phyloP scores from a whole-genome alignment of 2,797 vertebrate species.

The Syndactyla subalaris region DNA sequence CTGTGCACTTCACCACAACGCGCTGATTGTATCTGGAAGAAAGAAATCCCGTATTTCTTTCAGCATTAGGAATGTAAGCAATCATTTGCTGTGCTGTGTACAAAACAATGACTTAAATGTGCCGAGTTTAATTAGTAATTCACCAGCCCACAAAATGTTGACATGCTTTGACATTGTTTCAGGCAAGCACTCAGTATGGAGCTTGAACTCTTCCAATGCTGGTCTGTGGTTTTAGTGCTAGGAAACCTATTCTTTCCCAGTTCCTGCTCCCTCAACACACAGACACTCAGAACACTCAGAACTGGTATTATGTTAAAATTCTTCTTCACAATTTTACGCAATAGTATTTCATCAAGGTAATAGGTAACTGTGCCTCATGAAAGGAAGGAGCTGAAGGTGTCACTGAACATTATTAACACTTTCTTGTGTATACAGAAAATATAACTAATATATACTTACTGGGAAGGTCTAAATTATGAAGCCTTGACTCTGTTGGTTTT shows the following conservation, averaged over 20 bases:
- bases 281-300: background rate
- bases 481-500: background rate
- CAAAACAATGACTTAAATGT: background rate
- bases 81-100: background rate
- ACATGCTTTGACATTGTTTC: background rate
- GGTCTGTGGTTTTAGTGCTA: background rate
- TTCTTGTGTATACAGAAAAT: background rate
- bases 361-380: background rate
- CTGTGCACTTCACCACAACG: background rate
- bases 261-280: background rate
- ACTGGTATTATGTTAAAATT: background rate
- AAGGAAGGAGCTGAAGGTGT: background rate
- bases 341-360: background rate
- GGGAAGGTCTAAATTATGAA: background rate
- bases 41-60: background rate
- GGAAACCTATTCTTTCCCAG: background rate
- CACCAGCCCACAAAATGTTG: background rate
- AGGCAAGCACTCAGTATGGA: background rate
- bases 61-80: background rate
- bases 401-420: background rate
- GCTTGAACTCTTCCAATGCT: background rate
- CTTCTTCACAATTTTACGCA: background rate
- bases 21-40: background rate
- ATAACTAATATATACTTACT: background rate
- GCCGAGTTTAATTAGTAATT: background rate